These are phyloP conservation scores for Drosophila demipolita DNA, from an alignment of 2,888 invertebrate species.

Conservation along the genomic window DNA sequence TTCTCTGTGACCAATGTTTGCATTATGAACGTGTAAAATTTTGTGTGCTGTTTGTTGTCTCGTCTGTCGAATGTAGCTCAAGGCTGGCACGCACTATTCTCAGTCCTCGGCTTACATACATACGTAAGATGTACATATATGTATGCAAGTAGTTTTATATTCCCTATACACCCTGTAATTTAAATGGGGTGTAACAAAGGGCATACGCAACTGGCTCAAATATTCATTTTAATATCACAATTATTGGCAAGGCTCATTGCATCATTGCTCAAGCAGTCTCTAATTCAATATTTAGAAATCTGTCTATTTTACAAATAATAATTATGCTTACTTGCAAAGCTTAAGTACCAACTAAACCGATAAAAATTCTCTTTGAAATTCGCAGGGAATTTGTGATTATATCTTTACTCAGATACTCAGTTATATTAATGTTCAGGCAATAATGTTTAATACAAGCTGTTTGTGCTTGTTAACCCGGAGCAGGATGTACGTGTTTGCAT, in stretches of 20 bases:
- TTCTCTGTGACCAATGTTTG: slow-evolving; percentile 55
- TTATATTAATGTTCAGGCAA: not conserved
- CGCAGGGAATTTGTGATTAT: not conserved
- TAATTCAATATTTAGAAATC: not conserved
- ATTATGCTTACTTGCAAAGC: not conserved
- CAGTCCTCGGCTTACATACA: slow-evolving; percentile 9
- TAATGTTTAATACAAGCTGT: not conserved
- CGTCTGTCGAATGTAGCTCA: slow-evolving; percentile 63
- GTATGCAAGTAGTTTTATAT: slow-evolving; percentile 10
- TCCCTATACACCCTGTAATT: slow-evolving; percentile 14
- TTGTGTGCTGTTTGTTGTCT: slow-evolving; percentile 43
- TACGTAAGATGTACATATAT: slow-evolving; percentile 8
- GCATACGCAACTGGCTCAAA: slow-evolving; percentile 22
- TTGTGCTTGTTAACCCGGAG: not conserved
- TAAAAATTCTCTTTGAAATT: not conserved
- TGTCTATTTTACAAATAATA: not conserved
- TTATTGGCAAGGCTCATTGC: not conserved
- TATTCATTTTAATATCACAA: not conserved
- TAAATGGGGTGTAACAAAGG: slow-evolving; percentile 14
- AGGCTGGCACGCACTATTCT: slow-evolving; percentile 66
- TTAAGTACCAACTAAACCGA: not conserved
- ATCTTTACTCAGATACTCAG: not conserved
- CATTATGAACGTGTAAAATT: slow-evolving; percentile 61
- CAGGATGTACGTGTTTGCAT: not conserved
- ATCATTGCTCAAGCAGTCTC: not conserved